These are phyloP conservation scores for Lutjanus argentimaculatus DNA, from an alignment of 2,797 vertebrate species.

Conservation along the genomic window DNA sequence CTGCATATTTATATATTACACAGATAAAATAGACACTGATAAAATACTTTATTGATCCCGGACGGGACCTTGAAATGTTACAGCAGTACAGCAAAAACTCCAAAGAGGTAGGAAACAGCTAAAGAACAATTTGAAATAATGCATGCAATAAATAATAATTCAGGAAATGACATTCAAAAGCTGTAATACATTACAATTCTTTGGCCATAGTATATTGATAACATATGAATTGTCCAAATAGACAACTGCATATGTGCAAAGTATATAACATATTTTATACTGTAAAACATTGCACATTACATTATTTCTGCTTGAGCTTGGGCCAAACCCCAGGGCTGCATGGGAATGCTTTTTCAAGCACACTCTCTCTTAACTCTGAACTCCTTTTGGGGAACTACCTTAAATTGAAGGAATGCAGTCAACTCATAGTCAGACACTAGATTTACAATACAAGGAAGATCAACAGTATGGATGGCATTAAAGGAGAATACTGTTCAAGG, in stretches of 20 bases:
- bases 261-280: not conserved
- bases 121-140: not conserved
- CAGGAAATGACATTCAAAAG: not conserved
- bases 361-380: slow-evolving; percentile 16
- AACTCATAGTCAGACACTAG: not conserved
- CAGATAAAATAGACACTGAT: not conserved
- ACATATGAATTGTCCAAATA: not conserved
- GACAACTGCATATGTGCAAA: not conserved
- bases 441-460: not conserved
- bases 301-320: slow-evolving; percentile 17
- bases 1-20: slow-evolving; percentile 5
- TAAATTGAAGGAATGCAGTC: not conserved
- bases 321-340: slow-evolving; percentile 36
- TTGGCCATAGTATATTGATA: not conserved
- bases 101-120: not conserved
- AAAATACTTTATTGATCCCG: not conserved
- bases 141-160: not conserved
- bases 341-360: not conserved
- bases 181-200: not conserved
- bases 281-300: not conserved
- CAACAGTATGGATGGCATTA: not conserved
- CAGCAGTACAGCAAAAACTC: not conserved
- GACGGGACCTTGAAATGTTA: not conserved
- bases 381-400: slow-evolving; percentile 21
- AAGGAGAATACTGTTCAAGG: slow-evolving; percentile 9